Evolutionary conservation across 2,113 vertebrate species (phyloP).

Genomic region (Hypomesus transpacificus): DNA sequence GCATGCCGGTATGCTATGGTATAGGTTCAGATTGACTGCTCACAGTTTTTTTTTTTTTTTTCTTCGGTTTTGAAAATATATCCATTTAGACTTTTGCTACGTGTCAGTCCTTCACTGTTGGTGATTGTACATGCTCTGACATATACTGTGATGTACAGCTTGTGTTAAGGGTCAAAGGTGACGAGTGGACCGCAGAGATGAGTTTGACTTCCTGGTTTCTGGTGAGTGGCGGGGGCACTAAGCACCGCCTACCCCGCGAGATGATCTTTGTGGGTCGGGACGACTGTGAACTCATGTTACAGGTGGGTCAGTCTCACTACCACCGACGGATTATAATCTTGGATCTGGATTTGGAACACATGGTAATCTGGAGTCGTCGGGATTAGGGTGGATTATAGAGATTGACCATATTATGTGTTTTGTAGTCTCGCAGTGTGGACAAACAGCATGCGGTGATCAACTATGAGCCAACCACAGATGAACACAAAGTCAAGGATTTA

Average conservation of each 20-base stretch:
- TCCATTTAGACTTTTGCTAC: not conserved
- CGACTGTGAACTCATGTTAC: conserved; percentile 98
- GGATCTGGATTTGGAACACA: not conserved
- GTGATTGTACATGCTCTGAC: not conserved
- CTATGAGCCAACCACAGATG: conserved; percentile 86
- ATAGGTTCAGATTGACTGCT: not conserved
- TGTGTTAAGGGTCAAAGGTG: conserved; percentile 72
- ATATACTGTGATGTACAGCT: conserved; percentile 55
- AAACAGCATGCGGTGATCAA: conserved; percentile 97
- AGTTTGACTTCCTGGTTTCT: conserved; percentile 99
- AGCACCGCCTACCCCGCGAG: conserved; percentile 93
- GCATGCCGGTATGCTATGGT: conserved; percentile 17
- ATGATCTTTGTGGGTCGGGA: conserved; percentile 99
- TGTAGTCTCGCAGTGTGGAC: conserved; percentile 94
- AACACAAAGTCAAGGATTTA: conserved; percentile 93
- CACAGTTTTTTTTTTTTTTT: not conserved
- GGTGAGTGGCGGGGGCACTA: conserved; percentile 91
- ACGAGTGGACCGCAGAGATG: conserved; percentile 77
- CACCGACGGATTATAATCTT: not conserved
- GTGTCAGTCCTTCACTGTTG: not conserved
- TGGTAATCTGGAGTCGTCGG: conserved; percentile 6
- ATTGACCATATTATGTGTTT: not conserved
- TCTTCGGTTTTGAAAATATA: too few relatives aligned
- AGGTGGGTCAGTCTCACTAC: conserved; percentile 72
- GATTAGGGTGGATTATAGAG: conserved; percentile 36